Evolutionary conservation across 2,113 vertebrate genomes (phyloP).

Genomic region (Peromyscus californicus): DNA sequence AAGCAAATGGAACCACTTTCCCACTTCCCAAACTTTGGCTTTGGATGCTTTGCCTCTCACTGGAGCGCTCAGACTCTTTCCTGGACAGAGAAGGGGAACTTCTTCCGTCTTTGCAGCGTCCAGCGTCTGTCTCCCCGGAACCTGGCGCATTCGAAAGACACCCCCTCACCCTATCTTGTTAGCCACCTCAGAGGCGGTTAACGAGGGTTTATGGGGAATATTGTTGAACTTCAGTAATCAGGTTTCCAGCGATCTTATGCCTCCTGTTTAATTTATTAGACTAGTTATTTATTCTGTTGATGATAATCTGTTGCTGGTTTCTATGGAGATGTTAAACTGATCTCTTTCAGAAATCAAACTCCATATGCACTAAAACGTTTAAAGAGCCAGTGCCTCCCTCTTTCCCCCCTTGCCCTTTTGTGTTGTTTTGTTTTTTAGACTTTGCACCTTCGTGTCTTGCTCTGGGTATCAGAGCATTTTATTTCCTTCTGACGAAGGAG

Average conservation of each 20-base stretch:
- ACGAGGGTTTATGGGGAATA: constrained; percentile 89
- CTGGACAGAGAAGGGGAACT: neutral
- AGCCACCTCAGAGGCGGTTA: constrained; percentile 82
- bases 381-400: constrained; percentile 88
- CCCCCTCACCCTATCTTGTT: constrained; percentile 69
- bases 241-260: constrained; percentile 93
- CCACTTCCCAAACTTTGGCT: constrained; percentile 66
- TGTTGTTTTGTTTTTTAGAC: constrained; percentile 84
- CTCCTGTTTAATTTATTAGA: constrained; percentile 95
- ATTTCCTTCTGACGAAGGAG: constrained; percentile 85
- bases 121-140: constrained; percentile 24
- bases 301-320: constrained; percentile 96
- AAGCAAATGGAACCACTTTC: neutral
- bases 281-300: constrained; percentile 95
- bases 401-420: neutral
- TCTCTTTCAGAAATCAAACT: constrained; percentile 95
- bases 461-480: constrained; percentile 81
- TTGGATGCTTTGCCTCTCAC: neutral
- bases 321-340: constrained; percentile 96
- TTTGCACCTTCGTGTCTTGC: constrained; percentile 84
- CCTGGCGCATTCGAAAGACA: constrained; percentile 1
- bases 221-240: constrained; percentile 92
- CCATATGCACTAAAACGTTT: constrained; percentile 92
- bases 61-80: neutral
- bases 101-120: neutral